Base-by-base conservation (phyloP, 2,888 invertebrate species). In the Selenia dentaria region DNA sequence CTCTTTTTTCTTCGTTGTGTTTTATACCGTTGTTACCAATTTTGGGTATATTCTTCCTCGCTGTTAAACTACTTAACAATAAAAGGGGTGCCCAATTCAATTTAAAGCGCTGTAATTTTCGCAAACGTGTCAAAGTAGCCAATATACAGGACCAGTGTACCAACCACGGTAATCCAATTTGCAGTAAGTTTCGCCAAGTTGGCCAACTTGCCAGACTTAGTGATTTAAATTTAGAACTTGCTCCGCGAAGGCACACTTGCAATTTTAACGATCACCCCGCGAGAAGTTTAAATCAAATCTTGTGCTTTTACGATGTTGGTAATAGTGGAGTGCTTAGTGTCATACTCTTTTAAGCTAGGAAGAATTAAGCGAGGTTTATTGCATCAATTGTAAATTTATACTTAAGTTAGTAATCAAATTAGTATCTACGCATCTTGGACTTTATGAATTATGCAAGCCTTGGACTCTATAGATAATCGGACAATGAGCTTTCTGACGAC, bases 211-310 rank as follows among this genome's bases (percentile, higher is more conserved):
- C 72, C 73, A 77, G 77, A 82, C 82, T 84, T 79, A 82, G 83
- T 87, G 88, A 88, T 88, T 88, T 84, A 85, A 88, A 88, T 86
- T 83, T 80, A 79, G 76, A 83, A 88, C 80, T 86, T 79, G 51
- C 77, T 76, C 79, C 79, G 64, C 70, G 55, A 52, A 48, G 52
- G 64, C 67, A 74, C 73, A 76, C 80, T 84, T 79, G 80, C 80
- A 79, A 75, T 81, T 83, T 81, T 85, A 83, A 84, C 80, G 79
- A 81, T 77, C 80, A 70, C 57, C 61, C 57, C 48, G 57, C 60
- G 28, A 42, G 67, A 67, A 76, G 62, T 81, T 80, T 74, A 74
- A 77, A 81, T 79, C 72, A 68, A 71, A 74, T 79, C 74, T 70
- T 68, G n/a, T n/a, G 58, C 67, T 67, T 70, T 72, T 64, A 70